phyloP scores from a whole-genome alignment of 2,113 vertebrate species.

The Pollachius pollachius region DNA sequence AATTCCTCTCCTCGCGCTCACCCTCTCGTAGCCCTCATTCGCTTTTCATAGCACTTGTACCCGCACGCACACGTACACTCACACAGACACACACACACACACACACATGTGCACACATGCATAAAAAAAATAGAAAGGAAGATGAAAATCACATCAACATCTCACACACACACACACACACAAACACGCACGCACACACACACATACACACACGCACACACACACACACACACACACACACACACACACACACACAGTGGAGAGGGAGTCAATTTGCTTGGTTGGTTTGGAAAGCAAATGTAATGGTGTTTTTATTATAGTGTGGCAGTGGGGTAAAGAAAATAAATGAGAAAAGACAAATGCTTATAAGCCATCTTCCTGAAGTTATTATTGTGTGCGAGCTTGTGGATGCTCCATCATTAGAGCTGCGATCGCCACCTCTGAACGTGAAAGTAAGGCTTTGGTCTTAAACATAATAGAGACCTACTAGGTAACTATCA shows the following conservation, averaged over 20 bases:
- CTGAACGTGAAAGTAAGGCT: constrained; percentile 32
- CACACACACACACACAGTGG: constrained; percentile 9
- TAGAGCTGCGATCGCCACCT: constrained; percentile 29
- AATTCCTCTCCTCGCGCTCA: constrained; percentile 40
- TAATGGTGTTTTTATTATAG: constrained; percentile 65
- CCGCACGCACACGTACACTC: neutral
- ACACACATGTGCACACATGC: too few relatives aligned
- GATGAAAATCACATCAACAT: constrained; percentile 52
- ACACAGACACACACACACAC: too few relatives aligned
- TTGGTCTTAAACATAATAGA: constrained; percentile 10
- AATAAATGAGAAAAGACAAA: constrained; percentile 58
- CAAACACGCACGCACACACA: constrained; percentile 24
- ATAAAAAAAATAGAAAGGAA: neutral
- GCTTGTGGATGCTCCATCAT: constrained; percentile 50
- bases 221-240: neutral
- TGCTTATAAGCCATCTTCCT: constrained; percentile 40
- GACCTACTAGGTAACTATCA: neutral
- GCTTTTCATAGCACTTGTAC: constrained; percentile 51
- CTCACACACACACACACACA: constrained; percentile 34
- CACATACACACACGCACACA: neutral
- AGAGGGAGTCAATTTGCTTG: constrained; percentile 63
- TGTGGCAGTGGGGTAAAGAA: constrained; percentile 42
- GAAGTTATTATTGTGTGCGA: constrained; percentile 32
- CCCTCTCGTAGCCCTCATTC: constrained; percentile 41
- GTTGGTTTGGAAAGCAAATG: constrained; percentile 54